phyloP scores from a whole-genome alignment of 2,888 invertebrate species.

The Hemithea aestivaria region DNA sequence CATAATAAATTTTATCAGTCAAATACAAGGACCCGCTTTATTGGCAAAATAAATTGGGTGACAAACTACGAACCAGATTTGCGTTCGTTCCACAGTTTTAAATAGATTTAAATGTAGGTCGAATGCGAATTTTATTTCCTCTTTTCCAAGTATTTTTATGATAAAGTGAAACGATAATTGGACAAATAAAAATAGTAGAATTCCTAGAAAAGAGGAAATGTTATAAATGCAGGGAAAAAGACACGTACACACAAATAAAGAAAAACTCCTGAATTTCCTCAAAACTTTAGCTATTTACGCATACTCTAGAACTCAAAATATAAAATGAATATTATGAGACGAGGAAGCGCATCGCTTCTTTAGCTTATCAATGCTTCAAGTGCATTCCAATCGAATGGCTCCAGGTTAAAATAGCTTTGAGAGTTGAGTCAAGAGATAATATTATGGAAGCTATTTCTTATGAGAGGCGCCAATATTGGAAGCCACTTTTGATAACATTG shows the following conservation, averaged over 20 bases:
- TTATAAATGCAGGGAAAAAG: neutral
- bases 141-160: conserved; percentile 6
- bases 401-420: conserved; percentile 14
- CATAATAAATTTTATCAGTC: conserved; percentile 21
- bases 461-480: no score
- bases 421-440: conserved; percentile 1
- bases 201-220: neutral
- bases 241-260: no score
- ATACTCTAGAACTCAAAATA: no score
- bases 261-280: no score
- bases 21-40: conserved; percentile 22
- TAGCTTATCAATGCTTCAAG: neutral
- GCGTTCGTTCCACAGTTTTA: conserved; percentile 9
- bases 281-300: no score
- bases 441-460: no score
- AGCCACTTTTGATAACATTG: no score
- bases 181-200: neutral
- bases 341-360: no score
- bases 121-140: conserved; percentile 11
- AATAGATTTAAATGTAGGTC: conserved; percentile 20
- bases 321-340: no score
- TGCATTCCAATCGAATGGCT: conserved; percentile 13
- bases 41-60: conserved; percentile 22
- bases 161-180: neutral
- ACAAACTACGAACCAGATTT: conserved; percentile 16